Evolutionary conservation across 2,888 invertebrate genomes (phyloP), one percentile per base, ranked within the genome.

Genomic region (Brachypterus glaber): DNA sequence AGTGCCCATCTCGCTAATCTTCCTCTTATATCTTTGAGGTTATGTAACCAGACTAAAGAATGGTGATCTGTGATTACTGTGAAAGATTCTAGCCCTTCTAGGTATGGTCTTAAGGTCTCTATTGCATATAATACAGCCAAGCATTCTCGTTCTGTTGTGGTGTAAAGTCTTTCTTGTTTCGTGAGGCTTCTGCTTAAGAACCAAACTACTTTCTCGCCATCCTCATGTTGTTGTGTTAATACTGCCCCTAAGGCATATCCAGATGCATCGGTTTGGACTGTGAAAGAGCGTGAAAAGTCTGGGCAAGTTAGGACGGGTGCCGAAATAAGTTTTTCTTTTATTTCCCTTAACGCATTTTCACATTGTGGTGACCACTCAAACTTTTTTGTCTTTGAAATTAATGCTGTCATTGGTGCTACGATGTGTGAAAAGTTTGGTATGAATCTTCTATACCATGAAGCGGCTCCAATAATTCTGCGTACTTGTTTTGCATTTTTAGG

Each of bases 31-130:
- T 34, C 34, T 29, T 26, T 25, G 8, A 34, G 14, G 9, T n/a
- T n/a, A n/a, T 34, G n/a, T 7, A 34, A 17, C 34, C 34, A 34
- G 9, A 29, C 7, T 9, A 34, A 12, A 29, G 11, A 11, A 26
- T 34, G 26, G 14, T 34, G 34, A 34, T 34, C 34, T 11, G 34
- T 34, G 8, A 34, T 34, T 26, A 34, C 34, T 7, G 46, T 33
- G 46, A 48, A n/a, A n/a, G n/a, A 21, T 44, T 43, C 7, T 45
- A 42, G 3, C 25, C 21, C 21, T 29, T 50, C 47, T 4, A 50
- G n/a, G 31, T 47, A 49, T 8, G 17, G 39, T 32, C 45, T 9
- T 11, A 48, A 32, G 11, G 46, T 44, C 17, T 48, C 44, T 7
- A 47, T 16, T 8, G 43, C 44, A 43, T 46, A 50, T 7, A 50